phyloP scores from a whole-genome alignment of 1,140 invertebrate species.

The Magallana ariakensis region DNA sequence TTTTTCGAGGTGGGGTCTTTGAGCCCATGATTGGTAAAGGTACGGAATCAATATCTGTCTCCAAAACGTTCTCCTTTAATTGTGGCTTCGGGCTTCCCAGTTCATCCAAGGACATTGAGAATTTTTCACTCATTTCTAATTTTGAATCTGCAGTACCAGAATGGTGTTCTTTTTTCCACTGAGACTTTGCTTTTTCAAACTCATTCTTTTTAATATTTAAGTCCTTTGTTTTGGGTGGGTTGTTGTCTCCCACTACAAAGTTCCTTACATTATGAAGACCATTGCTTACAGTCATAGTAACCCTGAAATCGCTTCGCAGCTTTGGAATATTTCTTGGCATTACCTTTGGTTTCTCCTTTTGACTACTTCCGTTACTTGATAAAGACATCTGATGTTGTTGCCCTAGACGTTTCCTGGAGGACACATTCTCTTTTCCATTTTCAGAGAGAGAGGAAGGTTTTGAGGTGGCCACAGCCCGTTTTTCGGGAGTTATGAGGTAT shows the following conservation, averaged over 20 bases:
- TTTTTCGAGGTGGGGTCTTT: slow-evolving; percentile 35
- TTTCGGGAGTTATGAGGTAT: slow-evolving; percentile 36
- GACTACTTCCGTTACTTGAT: background rate
- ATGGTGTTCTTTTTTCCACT: background rate
- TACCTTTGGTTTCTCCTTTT: slow-evolving; percentile 17
- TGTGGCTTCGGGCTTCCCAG: background rate
- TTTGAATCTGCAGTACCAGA: background rate
- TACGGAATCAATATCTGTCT: slow-evolving; percentile 38
- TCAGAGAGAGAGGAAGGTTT: background rate
- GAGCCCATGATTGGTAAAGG: slow-evolving; percentile 37
- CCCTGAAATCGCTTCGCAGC: background rate
- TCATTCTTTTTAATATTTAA: background rate
- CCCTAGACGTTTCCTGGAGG: background rate
- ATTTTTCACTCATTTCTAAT: background rate
- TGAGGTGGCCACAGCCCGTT: background rate
- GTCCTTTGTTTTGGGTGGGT: background rate
- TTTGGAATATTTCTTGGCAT: slow-evolving; percentile 40
- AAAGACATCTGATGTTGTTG: background rate
- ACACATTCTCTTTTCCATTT: background rate
- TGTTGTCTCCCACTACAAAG: background rate
- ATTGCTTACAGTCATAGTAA: slow-evolving; percentile 21
- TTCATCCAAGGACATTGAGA: background rate
- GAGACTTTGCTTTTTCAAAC: background rate
- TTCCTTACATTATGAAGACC: slow-evolving; percentile 14
- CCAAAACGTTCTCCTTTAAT: background rate